Evolutionary conservation across 2,113 vertebrate genomes (phyloP).

Genomic region (Mus pahari): DNA sequence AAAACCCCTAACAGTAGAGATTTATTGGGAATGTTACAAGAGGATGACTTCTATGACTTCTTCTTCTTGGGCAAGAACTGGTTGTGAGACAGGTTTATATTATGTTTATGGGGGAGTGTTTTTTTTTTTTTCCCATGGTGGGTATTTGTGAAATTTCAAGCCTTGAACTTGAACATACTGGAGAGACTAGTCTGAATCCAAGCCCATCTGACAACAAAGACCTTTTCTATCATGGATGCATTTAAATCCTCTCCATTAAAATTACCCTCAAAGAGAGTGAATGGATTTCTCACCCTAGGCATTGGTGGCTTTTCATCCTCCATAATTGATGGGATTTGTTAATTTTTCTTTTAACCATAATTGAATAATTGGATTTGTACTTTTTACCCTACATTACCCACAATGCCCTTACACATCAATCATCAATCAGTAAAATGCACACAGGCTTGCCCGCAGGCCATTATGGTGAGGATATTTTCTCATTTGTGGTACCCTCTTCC

Average conservation of each 20-base stretch:
- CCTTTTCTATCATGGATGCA: not conserved
- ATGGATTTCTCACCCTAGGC: not conserved
- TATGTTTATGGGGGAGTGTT: not conserved
- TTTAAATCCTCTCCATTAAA: conserved; percentile 38
- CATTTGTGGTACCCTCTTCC: not conserved
- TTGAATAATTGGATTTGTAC: not conserved
- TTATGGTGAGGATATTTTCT: not conserved
- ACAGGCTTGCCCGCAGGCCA: not conserved
- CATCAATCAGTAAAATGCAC: not conserved
- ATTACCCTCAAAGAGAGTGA: not conserved
- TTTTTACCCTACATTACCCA: not conserved
- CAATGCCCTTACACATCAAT: not conserved
- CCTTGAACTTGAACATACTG: not conserved
- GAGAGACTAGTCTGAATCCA: not conserved
- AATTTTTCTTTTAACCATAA: too few relatives aligned
- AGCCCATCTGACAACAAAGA: not conserved
- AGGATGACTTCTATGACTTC: too few relatives aligned
- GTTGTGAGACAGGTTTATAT: not conserved
- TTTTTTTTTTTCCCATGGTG: not conserved
- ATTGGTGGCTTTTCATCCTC: not conserved
- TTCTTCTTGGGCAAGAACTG: not conserved
- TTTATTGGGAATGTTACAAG: not conserved
- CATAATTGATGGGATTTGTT: not conserved
- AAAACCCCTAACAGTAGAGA: not conserved
- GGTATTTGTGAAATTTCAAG: not conserved